These are phyloP conservation scores for Dendronephthya gigantea DNA, from an alignment of 64 coral and sea anemone genomes.

Conservation along the genomic window DNA sequence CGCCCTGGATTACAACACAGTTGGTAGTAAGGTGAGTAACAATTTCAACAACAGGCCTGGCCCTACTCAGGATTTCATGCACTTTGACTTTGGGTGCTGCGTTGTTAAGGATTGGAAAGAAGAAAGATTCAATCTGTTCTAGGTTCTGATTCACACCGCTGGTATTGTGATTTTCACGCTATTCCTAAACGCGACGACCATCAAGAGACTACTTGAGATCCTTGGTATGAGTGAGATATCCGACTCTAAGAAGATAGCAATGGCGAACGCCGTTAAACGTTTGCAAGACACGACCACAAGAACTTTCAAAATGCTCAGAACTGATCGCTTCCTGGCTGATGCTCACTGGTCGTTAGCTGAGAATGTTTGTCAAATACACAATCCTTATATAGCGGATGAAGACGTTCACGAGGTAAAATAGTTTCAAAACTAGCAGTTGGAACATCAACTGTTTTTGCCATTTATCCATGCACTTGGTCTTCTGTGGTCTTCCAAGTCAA, in stretches of 20 bases:
- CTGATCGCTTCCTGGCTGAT: constrained; percentile 85
- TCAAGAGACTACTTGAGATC: constrained; percentile 79
- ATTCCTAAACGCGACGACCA: constrained; percentile 84
- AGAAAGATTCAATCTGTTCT: not conserved
- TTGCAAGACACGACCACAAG: constrained; percentile 77
- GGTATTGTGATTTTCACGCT: constrained; percentile 87
- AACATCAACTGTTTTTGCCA: not conserved
- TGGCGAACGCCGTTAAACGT: constrained; percentile 76
- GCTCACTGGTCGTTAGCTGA: constrained; percentile 88
- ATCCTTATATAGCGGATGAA: constrained; percentile 57
- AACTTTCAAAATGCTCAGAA: constrained; percentile 87
- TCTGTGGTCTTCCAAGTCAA: too few species aligned
- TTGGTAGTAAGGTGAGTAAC: constrained; percentile 70
- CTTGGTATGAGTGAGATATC: constrained; percentile 99
- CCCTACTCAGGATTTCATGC: not conserved
- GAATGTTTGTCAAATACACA: constrained; percentile 63
- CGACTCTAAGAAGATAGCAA: constrained; percentile 89
- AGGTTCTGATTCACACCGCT: constrained; percentile 87
- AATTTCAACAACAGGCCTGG: not conserved
- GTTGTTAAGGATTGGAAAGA: not conserved
- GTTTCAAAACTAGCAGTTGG: not conserved
- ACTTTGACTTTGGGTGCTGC: too few species aligned
- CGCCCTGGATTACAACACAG: constrained; percentile 60
- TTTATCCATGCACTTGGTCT: not conserved
- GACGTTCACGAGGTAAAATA: not conserved